These are phyloP conservation scores for Ophion obscuratus DNA, from an alignment of 2,888 invertebrate genomes.

Conservation along the genomic window DNA sequence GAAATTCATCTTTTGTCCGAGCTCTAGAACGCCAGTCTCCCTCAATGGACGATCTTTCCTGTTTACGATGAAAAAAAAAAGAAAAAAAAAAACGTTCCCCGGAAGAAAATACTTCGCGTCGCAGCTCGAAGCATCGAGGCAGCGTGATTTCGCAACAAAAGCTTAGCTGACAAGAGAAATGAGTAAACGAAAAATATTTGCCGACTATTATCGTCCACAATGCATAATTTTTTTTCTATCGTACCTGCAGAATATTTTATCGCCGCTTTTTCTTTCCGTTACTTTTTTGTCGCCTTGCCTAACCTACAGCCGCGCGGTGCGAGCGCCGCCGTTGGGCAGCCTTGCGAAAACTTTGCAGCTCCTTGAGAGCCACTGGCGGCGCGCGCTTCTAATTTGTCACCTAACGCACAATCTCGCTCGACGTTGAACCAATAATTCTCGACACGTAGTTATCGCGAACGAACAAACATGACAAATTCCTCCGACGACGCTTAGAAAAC, in stretches of 20 bases:
- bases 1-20: too few species aligned
- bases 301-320: neutral
- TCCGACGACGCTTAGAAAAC: too few species aligned
- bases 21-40: too few species aligned
- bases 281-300: too few species aligned
- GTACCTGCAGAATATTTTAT: neutral
- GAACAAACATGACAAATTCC: neutral
- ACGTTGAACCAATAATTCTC: neutral
- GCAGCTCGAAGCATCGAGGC: neutral
- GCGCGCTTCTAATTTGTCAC: neutral
- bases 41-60: too few species aligned
- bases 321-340: neutral
- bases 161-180: neutral
- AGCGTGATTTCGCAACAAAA: neutral
- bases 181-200: conserved; percentile 2
- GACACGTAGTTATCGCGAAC: neutral
- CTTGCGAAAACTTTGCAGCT: neutral
- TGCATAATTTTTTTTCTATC: neutral
- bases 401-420: neutral
- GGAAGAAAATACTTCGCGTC: too few species aligned
- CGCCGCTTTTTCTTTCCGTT: neutral
- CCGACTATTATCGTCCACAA: neutral
- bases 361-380: conserved; percentile 1
- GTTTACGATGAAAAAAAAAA: too few species aligned
- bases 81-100: too few species aligned